phyloP scores from a whole-genome alignment of 2,888 invertebrate species.

The Caenorhabditis becei region DNA sequence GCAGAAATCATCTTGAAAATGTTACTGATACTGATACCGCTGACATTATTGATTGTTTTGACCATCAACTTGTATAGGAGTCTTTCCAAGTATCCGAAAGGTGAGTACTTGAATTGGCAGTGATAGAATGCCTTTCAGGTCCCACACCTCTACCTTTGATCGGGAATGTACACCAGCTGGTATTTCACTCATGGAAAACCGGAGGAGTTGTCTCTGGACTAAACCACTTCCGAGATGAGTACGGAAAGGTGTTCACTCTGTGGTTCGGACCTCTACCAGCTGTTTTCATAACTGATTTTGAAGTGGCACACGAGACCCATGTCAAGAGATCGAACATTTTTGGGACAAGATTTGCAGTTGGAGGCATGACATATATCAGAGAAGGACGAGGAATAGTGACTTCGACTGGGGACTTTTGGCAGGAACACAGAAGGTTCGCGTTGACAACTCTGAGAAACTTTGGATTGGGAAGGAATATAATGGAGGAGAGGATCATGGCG shows the following conservation, averaged over 20 bases:
- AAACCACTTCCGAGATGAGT: conserved; percentile 39
- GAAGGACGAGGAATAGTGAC: conserved; percentile 44
- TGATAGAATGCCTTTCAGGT: conserved; percentile 40
- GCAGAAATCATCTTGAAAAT: not conserved
- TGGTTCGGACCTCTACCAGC: conserved; percentile 66
- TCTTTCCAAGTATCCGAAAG: conserved; percentile 11
- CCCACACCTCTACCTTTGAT: conserved; percentile 61
- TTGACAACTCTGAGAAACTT: conserved; percentile 49
- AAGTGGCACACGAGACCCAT: conserved; percentile 61
- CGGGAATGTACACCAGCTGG: conserved; percentile 61
- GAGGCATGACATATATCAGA: conserved; percentile 27
- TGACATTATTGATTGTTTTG: not conserved
- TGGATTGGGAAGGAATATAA: conserved; percentile 55
- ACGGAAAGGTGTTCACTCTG: conserved; percentile 66
- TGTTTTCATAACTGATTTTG: conserved; percentile 61
- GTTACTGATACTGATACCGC: not conserved
- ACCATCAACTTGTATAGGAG: conserved; percentile 3
- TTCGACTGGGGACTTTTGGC: conserved; percentile 59
- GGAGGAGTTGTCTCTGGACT: conserved; percentile 35
- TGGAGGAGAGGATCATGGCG: conserved; percentile 60
- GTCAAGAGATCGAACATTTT: conserved; percentile 44
- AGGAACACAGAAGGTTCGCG: conserved; percentile 56
- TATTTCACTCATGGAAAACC: conserved; percentile 17
- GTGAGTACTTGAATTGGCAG: not conserved
- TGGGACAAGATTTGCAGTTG: conserved; percentile 22